phyloP scores from a whole-genome alignment of 2,888 invertebrate genomes.

The Synergus japonicus region DNA sequence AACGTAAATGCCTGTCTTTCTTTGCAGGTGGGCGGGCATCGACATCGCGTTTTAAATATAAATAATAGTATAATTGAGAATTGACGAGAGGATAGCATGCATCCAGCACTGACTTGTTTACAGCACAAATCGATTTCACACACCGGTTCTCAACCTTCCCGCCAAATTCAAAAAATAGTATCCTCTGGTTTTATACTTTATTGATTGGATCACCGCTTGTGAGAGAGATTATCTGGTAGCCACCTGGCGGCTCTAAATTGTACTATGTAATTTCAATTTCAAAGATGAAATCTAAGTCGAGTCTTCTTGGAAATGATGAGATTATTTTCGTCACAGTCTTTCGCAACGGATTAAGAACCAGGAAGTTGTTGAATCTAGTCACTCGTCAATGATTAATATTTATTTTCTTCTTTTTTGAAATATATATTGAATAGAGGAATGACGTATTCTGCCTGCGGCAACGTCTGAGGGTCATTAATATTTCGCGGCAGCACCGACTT shows the following conservation, averaged over 20 bases:
- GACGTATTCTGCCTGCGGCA: background rate
- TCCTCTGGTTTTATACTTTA: background rate
- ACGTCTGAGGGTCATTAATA: conserved; percentile 51
- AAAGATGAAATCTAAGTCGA: background rate
- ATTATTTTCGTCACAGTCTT: background rate
- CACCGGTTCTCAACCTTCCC: conserved; percentile 17
- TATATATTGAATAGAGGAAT: background rate
- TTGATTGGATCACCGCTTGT: background rate
- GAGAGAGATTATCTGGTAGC: background rate
- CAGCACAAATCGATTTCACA: conserved; percentile 41
- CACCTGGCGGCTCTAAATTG: background rate
- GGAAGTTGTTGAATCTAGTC: background rate
- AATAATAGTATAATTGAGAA: conserved; percentile 69
- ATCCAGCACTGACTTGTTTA: conserved; percentile 54
- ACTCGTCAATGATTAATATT: background rate
- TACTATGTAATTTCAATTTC: background rate
- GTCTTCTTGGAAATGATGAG: background rate
- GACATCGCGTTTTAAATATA: conserved; percentile 62
- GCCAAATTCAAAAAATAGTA: conserved; percentile 7
- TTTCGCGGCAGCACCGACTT: conserved; percentile 57
- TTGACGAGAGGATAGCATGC: conserved; percentile 71
- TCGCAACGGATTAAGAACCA: background rate
- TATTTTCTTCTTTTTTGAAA: background rate
- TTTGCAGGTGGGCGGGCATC: conserved; percentile 48
- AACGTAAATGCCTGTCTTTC: conserved; percentile 25